These are phyloP conservation scores for Anniella stebbinsi DNA, from an alignment of 2,797 vertebrate genomes.

Conservation along the genomic window DNA sequence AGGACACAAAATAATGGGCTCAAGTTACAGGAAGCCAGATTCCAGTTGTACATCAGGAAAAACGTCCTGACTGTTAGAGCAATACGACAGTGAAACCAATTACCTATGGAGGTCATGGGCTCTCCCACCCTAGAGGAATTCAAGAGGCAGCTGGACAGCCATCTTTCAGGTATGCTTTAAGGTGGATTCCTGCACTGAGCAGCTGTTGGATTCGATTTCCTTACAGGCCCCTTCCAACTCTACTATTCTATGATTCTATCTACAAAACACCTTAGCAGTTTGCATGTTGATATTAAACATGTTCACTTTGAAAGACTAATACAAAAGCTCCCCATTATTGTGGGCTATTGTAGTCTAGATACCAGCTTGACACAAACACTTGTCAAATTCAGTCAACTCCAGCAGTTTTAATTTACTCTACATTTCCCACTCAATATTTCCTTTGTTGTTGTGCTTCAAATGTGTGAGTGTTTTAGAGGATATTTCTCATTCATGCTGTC, in stretches of 20 bases:
- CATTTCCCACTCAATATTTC: slow-evolving; percentile 56
- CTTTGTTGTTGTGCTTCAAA: slow-evolving; percentile 41
- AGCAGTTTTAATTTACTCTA: slow-evolving; percentile 55
- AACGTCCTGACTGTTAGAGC: too few species aligned
- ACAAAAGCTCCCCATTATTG: slow-evolving; percentile 12
- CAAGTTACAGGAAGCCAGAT: too few species aligned
- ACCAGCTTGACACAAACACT: slow-evolving; percentile 37
- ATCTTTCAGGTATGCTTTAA: too few species aligned
- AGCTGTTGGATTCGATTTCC: too few species aligned
- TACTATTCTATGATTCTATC: background rate
- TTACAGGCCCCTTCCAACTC: too few species aligned
- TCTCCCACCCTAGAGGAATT: too few species aligned
- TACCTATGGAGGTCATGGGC: too few species aligned
- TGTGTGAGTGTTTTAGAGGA: slow-evolving; percentile 39
- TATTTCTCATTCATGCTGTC: background rate
- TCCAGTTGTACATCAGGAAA: too few species aligned
- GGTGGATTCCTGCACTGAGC: too few species aligned
- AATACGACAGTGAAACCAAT: too few species aligned
- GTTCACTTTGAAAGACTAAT: slow-evolving; percentile 46
- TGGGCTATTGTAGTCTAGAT: slow-evolving; percentile 28
- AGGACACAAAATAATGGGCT: too few species aligned
- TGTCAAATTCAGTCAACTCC: slow-evolving; percentile 52
- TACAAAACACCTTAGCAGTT: slow-evolving; percentile 23
- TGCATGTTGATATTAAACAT: slow-evolving; percentile 56
- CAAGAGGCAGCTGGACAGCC: too few species aligned